phyloP scores from a whole-genome alignment of 2,888 invertebrate genomes.

The Nomada fucata region DNA sequence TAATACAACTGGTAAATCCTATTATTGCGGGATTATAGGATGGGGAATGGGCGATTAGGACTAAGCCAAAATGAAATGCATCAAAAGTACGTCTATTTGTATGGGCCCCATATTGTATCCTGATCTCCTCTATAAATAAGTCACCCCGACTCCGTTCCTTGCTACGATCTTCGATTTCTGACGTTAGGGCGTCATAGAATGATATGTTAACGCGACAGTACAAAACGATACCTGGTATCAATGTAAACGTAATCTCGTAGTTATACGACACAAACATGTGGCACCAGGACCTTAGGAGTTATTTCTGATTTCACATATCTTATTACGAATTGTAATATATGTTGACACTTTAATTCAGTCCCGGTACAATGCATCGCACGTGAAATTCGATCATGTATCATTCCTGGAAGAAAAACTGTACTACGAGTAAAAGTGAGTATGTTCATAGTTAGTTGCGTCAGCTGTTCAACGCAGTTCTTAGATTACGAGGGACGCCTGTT shows the following conservation, averaged over 20 bases:
- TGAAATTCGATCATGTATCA: too few relatives aligned
- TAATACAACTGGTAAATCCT: background rate
- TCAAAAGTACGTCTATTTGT: conserved; percentile 37
- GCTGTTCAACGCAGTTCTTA: background rate
- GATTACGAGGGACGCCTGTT: background rate
- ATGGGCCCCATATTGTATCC: conserved; percentile 46
- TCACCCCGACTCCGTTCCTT: conserved; percentile 31
- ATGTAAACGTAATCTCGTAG: too few relatives aligned
- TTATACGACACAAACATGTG: too few relatives aligned
- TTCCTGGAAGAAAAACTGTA: too few relatives aligned
- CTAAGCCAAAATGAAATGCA: conserved; percentile 18
- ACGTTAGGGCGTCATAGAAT: conserved; percentile 36
- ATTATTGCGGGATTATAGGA: background rate
- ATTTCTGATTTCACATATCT: too few relatives aligned
- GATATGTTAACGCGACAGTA: conserved; percentile 32
- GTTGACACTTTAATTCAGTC: too few relatives aligned
- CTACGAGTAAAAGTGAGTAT: too few relatives aligned
- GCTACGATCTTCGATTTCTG: conserved; percentile 47
- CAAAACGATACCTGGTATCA: background rate
- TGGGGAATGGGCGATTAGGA: background rate
- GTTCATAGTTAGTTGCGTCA: too few relatives aligned
- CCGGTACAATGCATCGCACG: too few relatives aligned
- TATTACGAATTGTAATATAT: too few relatives aligned
- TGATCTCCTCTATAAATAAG: conserved; percentile 62
- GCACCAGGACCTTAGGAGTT: too few relatives aligned